Conservation (phyloP, 2,797 vertebrate species). For the Oreochromis mossambicus region DNA sequence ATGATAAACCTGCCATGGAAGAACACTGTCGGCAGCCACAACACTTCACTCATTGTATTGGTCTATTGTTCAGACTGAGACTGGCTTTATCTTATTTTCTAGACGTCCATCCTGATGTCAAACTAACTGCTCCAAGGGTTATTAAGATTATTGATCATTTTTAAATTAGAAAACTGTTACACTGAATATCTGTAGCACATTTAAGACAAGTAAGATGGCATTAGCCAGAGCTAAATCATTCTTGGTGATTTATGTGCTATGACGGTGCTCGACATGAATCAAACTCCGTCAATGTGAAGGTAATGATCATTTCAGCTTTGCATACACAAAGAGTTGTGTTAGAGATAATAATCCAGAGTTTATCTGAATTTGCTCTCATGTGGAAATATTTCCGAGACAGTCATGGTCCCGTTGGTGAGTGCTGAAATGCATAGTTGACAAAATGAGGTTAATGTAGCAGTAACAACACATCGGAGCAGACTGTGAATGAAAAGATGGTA, state of each 20-base stretch:
- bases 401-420: neutral
- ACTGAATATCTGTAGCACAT: neutral
- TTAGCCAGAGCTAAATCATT: neutral
- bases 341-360: neutral
- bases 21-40: neutral
- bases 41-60: neutral
- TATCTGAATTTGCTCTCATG: neutral
- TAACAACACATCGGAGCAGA: neutral
- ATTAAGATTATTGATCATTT: slow-evolving; percentile 10
- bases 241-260: neutral
- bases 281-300: neutral
- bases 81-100: neutral
- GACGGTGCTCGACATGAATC: neutral
- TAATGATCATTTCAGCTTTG: neutral
- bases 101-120: neutral
- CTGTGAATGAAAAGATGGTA: neutral
- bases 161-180: neutral
- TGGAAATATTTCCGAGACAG: neutral
- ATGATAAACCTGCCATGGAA: neutral
- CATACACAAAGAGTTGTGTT: neutral
- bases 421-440: neutral
- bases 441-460: neutral
- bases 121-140: neutral
- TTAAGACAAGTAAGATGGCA: neutral
- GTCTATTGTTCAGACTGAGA: neutral